Base-by-base conservation (phyloP, 2,888 invertebrate genomes). In the Drosophila suboccidentalis region DNA sequence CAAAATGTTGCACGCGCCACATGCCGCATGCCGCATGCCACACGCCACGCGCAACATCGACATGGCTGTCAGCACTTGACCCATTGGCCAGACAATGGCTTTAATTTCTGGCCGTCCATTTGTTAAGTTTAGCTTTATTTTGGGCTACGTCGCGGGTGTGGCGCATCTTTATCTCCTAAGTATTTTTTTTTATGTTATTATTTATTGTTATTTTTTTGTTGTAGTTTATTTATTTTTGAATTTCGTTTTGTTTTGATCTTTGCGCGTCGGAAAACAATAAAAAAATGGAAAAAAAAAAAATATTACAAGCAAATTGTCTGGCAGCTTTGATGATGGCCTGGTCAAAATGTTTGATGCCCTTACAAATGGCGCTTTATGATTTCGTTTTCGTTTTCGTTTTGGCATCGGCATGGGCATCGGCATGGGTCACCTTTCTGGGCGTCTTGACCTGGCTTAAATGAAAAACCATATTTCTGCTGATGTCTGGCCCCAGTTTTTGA, bases 371-470 rank as follows among this genome's bases (percentile, higher is more conserved):
- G 82, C 73, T 78, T 59, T 87, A 76, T 66, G 72, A 70, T 75
- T 80, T 80, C 61, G 65, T 68, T 81, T 82, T 87, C 86, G 71
- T 82, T 80, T 85, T 75, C 49, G 53, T 71, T 49, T 49, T 41
- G 44, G 29, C 26, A 26, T 26, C 26, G 26, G 26, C 26, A 26
- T 6, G 6, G 26, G 29, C 29, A 29, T 6, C 57, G 41, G 41
- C 65, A 13, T 61, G 54, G 82, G 82, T 82, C 82, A 87, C 66
- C 87, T 85, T 74, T 78, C 66, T 73, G 86, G 82, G 89, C 89
- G 85, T 66, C 85, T 76, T 89, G 90, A 86, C 86, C 90, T 73
- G 86, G 55, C 90, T 86, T 86, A 89, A 89, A 86, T 86, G 86
- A 89, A 89, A 88, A 86, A 80, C 81, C 88, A 86, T 85, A 87